Evolutionary conservation across 1,140 invertebrate species (phyloP).

Genomic region (Drosophila suzukii): DNA sequence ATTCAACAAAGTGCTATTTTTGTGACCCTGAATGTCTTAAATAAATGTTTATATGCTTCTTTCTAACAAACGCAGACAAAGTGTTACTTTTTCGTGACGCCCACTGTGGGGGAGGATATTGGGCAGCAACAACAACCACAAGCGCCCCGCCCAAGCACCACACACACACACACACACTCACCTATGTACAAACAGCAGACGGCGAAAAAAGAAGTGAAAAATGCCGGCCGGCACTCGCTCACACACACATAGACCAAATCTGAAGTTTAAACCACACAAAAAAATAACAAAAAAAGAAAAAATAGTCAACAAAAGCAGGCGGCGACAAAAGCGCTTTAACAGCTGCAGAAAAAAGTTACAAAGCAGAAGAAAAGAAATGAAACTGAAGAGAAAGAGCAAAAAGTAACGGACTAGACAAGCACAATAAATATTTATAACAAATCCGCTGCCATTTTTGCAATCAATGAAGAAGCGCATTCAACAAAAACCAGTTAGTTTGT

Average conservation of each 20-base stretch:
- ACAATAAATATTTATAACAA: constrained; percentile 56
- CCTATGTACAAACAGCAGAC: constrained; percentile 7
- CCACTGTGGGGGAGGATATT: constrained; percentile 60
- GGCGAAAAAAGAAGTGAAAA: constrained; percentile 38
- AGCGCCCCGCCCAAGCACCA: constrained; percentile 67
- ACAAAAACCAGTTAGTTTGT: constrained; percentile 44
- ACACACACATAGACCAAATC: constrained; percentile 2
- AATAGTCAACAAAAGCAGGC: constrained; percentile 39
- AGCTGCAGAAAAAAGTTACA: constrained; percentile 34
- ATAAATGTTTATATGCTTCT: not conserved
- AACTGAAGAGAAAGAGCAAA: constrained; percentile 2
- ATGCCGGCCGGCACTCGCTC: constrained; percentile 32
- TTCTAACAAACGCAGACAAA: not conserved
- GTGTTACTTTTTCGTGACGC: constrained; percentile 1
- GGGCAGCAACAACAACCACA: constrained; percentile 47
- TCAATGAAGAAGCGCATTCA: constrained; percentile 53
- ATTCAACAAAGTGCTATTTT: too few species aligned
- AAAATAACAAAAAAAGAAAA: constrained; percentile 18
- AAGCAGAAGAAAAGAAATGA: constrained; percentile 2
- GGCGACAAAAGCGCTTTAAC: constrained; percentile 31
- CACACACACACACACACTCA: constrained; percentile 19
- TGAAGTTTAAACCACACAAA: constrained; percentile 12
- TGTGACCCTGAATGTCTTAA: not conserved
- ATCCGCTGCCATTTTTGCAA: constrained; percentile 44
- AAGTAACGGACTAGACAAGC: constrained; percentile 34